These are phyloP conservation scores for Criorhina ranunculi DNA, from an alignment of 2,888 invertebrate species.

Conservation along the genomic window DNA sequence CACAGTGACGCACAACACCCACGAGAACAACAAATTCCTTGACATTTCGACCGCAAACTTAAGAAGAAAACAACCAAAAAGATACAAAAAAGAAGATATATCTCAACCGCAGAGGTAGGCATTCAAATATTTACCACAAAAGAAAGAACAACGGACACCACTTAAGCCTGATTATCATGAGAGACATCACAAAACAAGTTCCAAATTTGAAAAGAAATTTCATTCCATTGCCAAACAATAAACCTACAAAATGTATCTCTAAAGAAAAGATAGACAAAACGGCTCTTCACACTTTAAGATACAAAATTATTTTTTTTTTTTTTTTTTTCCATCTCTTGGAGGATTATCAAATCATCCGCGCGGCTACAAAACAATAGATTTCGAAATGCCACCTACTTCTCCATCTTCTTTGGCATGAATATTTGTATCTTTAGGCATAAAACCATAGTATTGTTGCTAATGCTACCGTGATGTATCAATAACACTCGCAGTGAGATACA, in stretches of 20 bases:
- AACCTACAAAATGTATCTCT: not conserved
- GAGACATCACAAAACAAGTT: constrained; percentile 46
- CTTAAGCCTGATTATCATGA: constrained; percentile 46
- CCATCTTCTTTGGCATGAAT: constrained; percentile 35
- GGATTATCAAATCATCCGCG: constrained; percentile 71
- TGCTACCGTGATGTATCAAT: constrained; percentile 72
- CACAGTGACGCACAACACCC: not conserved
- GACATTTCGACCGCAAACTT: not conserved
- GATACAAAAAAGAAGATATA: not conserved
- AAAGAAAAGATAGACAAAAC: not conserved
- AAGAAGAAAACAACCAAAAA: not conserved
- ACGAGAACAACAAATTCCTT: not conserved
- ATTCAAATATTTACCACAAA: not conserved
- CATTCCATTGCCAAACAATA: constrained; percentile 9
- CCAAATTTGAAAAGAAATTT: constrained; percentile 36
- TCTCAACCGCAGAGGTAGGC: not conserved
- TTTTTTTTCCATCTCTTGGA: constrained; percentile 10
- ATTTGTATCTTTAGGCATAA: constrained; percentile 19
- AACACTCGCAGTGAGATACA: constrained; percentile 76
- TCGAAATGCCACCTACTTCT: constrained; percentile 76
- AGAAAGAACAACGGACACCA: constrained; percentile 16
- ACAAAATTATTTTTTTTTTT: constrained; percentile 34
- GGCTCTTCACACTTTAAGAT: constrained; percentile 11
- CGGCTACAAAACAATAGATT: constrained; percentile 71
- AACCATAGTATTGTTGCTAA: constrained; percentile 45